Evolutionary conservation across 2,888 invertebrate species (phyloP), one percentile per base, ranked within the genome.

Genomic region (Acleris emargana): DNA sequence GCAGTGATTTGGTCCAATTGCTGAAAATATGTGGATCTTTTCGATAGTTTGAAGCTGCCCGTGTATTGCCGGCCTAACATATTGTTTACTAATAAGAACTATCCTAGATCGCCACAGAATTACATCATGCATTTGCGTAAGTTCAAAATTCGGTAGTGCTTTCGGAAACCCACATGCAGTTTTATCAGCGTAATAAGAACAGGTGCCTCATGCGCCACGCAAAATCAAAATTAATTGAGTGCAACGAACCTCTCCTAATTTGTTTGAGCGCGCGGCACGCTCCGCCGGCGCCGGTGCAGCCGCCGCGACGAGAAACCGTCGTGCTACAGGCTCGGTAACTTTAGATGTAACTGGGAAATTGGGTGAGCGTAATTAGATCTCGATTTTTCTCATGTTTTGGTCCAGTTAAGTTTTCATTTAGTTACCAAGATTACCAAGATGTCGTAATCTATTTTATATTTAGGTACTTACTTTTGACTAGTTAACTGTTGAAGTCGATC

Each of bases 181-280:
- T n/a, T n/a, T 43, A 45, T 45, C 17, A 49, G 17, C 7, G 32
- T 49, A 38, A 28, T 28, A 18, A 1, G 5, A 58, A 22, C 16
- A 28, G 38, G 16, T 42, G 49, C 17, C 47, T 25, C 38, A 43
- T 47, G 22, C 47, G n/a, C 49, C 58, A 42, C 17, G 17, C n/a
- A 58, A 58, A 25, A 64, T 53, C 53, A n/a, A 59, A 53, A 42
- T 52, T 59, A 54, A 59, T 59, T 64, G 64, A 59, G 64, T 54
- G 58, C 64, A 64, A 18, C 64, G 53, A 50, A 64, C 58, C 63
- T 22, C 25, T 49, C 49, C n/a, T 59, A 58, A 49, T 59, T 53
- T 59, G 52, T 58, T 52, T 61, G 22, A 17, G 25, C 28, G 57
- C 28, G n/a, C 52, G 52, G 57, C 25, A 43, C 45, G 53, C 45